Conservation (phyloP, 2,888 invertebrate genomes). For the Smittia aterrima region DNA sequence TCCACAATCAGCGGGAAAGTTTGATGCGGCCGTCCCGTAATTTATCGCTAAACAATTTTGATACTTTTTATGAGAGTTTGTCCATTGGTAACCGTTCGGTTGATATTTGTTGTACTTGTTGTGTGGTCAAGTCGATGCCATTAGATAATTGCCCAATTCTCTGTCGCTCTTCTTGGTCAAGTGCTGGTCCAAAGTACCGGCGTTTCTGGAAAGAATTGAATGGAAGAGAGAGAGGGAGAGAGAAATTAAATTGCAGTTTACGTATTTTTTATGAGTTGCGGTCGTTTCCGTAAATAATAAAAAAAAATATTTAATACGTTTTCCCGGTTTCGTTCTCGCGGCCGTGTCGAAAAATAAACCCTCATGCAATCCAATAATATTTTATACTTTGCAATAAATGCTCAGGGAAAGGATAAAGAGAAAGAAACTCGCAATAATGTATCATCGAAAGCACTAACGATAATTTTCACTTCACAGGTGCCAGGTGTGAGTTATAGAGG, state of each 20-base stretch:
- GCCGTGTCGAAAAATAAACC: neutral
- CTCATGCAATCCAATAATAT: constrained; percentile 22
- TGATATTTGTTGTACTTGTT: constrained; percentile 40
- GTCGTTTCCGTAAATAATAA: neutral
- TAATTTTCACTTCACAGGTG: constrained; percentile 4
- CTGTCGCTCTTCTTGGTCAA: constrained; percentile 48
- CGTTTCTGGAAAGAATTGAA: constrained; percentile 49
- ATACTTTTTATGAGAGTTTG: constrained; percentile 31
- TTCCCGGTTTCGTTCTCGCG: neutral
- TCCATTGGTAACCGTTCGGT: constrained; percentile 36
- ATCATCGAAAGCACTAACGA: neutral
- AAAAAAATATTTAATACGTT: no score
- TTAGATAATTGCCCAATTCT: constrained; percentile 54
- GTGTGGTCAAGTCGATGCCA: constrained; percentile 54
- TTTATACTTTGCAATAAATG: constrained; percentile 3
- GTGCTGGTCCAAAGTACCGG: constrained; percentile 54
- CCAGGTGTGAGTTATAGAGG: neutral
- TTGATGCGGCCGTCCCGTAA: neutral
- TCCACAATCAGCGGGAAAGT: constrained; percentile 30
- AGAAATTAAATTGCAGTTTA: neutral
- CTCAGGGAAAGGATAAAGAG: neutral
- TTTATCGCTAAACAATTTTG: constrained; percentile 40
- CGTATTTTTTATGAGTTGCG: neutral
- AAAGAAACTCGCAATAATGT: neutral
- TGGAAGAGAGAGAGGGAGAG: neutral